Conservation (phyloP, 2,888 invertebrate species). For the Alentia gelatinosa region DNA sequence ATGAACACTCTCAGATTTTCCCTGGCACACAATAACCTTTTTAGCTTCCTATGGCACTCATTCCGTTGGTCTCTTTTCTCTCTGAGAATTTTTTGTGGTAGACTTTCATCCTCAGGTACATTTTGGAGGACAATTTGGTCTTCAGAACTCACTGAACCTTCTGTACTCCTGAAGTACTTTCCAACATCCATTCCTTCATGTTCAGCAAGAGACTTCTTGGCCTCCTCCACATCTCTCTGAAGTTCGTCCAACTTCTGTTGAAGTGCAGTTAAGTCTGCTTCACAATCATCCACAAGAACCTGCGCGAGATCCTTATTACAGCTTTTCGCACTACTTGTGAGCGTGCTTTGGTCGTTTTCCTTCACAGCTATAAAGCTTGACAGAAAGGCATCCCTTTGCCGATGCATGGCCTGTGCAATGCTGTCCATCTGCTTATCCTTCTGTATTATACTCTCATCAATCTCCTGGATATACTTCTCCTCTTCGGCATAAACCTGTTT, state of each 20-base stretch:
- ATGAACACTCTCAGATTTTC: slow-evolving; percentile 72
- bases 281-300: slow-evolving; percentile 63
- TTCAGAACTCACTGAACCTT: not conserved
- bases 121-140: not conserved
- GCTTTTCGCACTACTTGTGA: not conserved
- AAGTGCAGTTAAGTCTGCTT: slow-evolving; percentile 67
- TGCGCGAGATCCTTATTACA: slow-evolving; percentile 49
- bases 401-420: slow-evolving; percentile 39
- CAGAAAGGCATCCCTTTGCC: slow-evolving; percentile 54
- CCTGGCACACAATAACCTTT: slow-evolving; percentile 66
- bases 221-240: slow-evolving; percentile 67
- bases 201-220: slow-evolving; percentile 56
- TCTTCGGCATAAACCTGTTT: slow-evolving; percentile 50
- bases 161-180: not conserved
- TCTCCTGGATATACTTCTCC: not conserved
- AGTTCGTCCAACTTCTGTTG: slow-evolving; percentile 65
- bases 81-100: not conserved
- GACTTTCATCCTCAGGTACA: not conserved
- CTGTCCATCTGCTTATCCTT: slow-evolving; percentile 48
- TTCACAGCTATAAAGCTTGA: not conserved
- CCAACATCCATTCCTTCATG: not conserved
- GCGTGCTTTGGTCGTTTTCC: not conserved
- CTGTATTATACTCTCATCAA: slow-evolving; percentile 24
- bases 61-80: slow-evolving; percentile 66
- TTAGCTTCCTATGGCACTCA: slow-evolving; percentile 63